Conservation (phyloP, 2,113 vertebrate genomes). For the Chaetodon auriga region DNA sequence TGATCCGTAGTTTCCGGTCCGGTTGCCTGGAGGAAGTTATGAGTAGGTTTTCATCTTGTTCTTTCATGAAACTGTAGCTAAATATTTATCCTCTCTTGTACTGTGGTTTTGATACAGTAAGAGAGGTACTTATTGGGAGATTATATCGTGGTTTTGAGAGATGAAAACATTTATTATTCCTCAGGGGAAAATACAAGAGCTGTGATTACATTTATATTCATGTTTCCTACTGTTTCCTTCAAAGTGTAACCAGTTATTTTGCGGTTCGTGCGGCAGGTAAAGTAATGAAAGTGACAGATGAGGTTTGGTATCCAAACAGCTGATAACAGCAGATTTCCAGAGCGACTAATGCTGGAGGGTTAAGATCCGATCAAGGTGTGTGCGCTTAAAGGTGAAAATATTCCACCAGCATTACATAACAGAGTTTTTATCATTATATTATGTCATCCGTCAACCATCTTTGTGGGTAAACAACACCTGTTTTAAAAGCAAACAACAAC, state of each 20-base stretch:
- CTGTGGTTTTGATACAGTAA: background rate
- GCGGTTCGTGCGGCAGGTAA: conserved; percentile 15
- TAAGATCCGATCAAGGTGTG: conserved; percentile 7
- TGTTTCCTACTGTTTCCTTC: background rate
- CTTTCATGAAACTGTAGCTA: background rate
- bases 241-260: background rate
- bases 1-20: background rate
- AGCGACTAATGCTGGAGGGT: background rate
- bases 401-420: background rate
- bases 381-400: background rate
- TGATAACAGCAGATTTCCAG: conserved; percentile 1
- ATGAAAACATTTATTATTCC: conserved; percentile 19
- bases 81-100: background rate
- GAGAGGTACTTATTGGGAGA: background rate
- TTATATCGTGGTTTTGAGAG: conserved; percentile 6
- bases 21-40: background rate
- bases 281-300: conserved; percentile 7
- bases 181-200: conserved; percentile 1
- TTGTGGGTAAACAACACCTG: conserved; percentile 20
- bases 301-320: conserved; percentile 1
- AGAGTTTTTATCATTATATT: background rate
- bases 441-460: background rate
- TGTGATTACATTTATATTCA: background rate
- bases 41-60: background rate
- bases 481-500: conserved; percentile 30